Evolutionary conservation across 2,888 invertebrate genomes (phyloP).

Genomic region (Dinocampus coccinellae): DNA sequence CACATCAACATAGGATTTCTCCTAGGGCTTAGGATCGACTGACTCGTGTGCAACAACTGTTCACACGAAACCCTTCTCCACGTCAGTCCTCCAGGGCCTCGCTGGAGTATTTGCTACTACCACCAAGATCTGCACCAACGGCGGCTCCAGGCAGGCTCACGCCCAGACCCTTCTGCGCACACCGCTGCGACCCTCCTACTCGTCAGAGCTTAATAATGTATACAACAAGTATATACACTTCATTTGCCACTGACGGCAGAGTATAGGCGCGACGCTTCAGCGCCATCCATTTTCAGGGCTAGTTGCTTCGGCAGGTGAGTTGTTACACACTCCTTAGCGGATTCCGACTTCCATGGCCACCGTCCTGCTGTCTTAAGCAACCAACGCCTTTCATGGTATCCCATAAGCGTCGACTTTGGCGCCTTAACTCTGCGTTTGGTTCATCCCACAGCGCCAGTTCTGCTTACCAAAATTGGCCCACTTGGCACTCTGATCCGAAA

Average conservation of each 20-base stretch:
- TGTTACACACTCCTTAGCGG: slow-evolving; percentile 73
- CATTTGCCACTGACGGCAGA: slow-evolving; percentile 72
- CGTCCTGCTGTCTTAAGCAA: slow-evolving; percentile 79
- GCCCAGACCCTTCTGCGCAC: slow-evolving; percentile 69
- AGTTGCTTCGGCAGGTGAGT: slow-evolving; percentile 77
- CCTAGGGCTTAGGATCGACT: too few relatives aligned
- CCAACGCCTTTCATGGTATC: slow-evolving; percentile 70
- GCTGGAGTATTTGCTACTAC: slow-evolving; percentile 76
- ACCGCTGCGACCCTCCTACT: slow-evolving; percentile 74
- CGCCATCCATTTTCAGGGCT: slow-evolving; percentile 79
- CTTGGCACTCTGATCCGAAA: slow-evolving; percentile 47
- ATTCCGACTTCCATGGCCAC: slow-evolving; percentile 82
- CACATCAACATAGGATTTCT: too few relatives aligned
- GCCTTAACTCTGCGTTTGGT: slow-evolving; percentile 61
- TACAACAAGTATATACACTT: slow-evolving; percentile 56
- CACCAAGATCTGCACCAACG: slow-evolving; percentile 71
- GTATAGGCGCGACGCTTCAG: slow-evolving; percentile 73
- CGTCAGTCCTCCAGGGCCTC: too few relatives aligned
- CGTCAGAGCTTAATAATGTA: slow-evolving; percentile 73
- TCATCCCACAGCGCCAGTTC: slow-evolving; percentile 48
- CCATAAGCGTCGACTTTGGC: slow-evolving; percentile 57
- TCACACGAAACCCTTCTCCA: too few relatives aligned
- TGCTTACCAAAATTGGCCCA: slow-evolving; percentile 45
- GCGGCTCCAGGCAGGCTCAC: slow-evolving; percentile 68
- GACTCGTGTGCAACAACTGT: too few relatives aligned